Base-by-base conservation (phyloP, 2,888 invertebrate genomes). In the Invenusta paracnida region DNA sequence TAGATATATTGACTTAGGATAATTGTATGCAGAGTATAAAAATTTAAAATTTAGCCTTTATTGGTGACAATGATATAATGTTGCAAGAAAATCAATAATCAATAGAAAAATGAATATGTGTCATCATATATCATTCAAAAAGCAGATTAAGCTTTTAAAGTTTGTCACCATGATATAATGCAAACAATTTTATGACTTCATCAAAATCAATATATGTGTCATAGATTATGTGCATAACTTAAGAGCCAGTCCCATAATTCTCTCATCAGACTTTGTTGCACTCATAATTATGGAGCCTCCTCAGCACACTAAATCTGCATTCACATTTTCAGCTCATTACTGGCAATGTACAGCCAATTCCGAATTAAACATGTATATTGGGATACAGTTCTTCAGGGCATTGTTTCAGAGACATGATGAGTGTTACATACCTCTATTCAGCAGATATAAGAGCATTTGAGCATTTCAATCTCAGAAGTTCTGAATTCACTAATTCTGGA, bases 1-100 rank as follows among this genome's bases (percentile, higher is more conserved):
- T 73, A 73, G 73, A 23, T 13, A 73, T 73, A 73, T 73, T 23
- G 23, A 73, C 27, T n/a, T 48, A 48, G 48, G 48, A 48, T 48
- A 48, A 11, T 48, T 23, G 73, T 73, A 73, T 23, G 73, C 73
- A 73, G 73, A 73, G 73, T 73, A 73, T 23, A 73, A 73, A 73
- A 73, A 73, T 11, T 48, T 17, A 48, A 73, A 73, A 5, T 73
- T 25, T 73, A 48, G 17, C 5, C 17, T 48, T 48, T 48, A 17
- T 5, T 17, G 48, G 48, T 48, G 48, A 48, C 48, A 48, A 48
- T n/a, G n/a, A n/a, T n/a, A 11, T 17, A 11, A 11, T 5, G 17
- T 11, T 11, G 17, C 48, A 48, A n/a, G n/a, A n/a, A n/a, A n/a
- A n/a, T n/a, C n/a, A n/a, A n/a, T n/a, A n/a, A n/a, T n/a, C n/a